Base-by-base conservation (phyloP, 1,140 invertebrate genomes). In the Drosophila pseudoananassae region DNA sequence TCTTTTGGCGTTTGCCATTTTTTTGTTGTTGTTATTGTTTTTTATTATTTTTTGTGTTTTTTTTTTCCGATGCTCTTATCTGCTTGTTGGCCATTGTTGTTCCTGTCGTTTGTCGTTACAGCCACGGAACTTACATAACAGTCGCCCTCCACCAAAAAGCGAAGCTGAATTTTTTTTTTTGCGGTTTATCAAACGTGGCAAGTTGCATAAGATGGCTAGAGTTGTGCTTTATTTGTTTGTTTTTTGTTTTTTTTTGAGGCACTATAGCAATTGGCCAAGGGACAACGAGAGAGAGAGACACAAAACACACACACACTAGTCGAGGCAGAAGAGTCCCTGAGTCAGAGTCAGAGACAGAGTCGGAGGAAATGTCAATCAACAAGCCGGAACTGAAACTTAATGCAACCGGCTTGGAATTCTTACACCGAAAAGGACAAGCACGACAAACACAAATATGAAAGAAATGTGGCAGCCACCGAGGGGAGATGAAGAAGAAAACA, bases 311-410 rank as follows among this genome's bases (percentile, higher is more conserved):
- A 43, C 1, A 5, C 3, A 1, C 12, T 20, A 1, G n/a, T n/a
- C n/a, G n/a, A n/a, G n/a, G n/a, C n/a, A n/a, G 31, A 38, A 40
- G 10, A 40, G 14, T 15, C 4, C 8, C 8, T 14, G 12, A n/a
- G 46, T 23, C 8, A 20, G 12, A n/a, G 46, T 23, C 33, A 23
- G 10, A n/a, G 31, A 47, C n/a, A 0, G 25, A 36, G 27, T 40
- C 25, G 47, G 47, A 77, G 81, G 81, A 83, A 79, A 83, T 84
- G 81, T 84, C 81, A 84, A 84, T 83, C 80, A 83, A 79, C 80
- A 83, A 83, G 81, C 80, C 80, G 80, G 80, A 83, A 84, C 80
- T 71, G 76, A 73, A 78, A 83, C 68, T 73, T 84, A 68, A 69
- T 65, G 80, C 59, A 84, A 76, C 80, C 76, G 80, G 81, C 80